Evolutionary conservation across 2,113 vertebrate genomes (phyloP).

Genomic region (Bujurquina vittata): DNA sequence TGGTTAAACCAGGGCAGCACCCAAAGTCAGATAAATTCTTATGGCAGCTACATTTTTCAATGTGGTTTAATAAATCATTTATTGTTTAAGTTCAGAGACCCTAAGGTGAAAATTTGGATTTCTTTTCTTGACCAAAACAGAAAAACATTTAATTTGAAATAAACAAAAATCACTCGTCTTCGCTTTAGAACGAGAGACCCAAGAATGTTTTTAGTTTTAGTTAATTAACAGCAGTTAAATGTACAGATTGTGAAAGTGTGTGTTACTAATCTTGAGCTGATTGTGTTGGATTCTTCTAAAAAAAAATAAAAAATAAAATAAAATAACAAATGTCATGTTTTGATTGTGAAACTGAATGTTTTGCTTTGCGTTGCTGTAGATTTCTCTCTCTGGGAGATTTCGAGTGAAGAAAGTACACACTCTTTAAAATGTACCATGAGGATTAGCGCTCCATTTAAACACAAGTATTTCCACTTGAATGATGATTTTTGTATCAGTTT

Average conservation of each 20-base stretch:
- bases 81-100: neutral
- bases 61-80: neutral
- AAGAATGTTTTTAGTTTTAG: neutral
- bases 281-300: neutral
- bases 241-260: fast-evolving
- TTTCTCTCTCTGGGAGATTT: neutral
- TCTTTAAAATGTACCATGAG: neutral
- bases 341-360: neutral
- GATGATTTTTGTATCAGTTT: neutral
- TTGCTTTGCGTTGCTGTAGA: neutral
- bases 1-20: too few relatives aligned
- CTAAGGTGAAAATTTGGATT: neutral
- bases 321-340: neutral
- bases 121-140: too few relatives aligned
- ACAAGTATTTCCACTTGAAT: neutral
- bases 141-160: too few relatives aligned
- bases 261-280: neutral
- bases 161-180: too few relatives aligned
- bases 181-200: neutral
- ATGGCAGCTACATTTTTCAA: neutral
- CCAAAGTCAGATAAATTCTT: too few relatives aligned
- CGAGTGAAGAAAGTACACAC: neutral
- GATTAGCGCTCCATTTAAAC: neutral
- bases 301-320: neutral
- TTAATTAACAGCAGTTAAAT: neutral